phyloP scores from a whole-genome alignment of 2,888 invertebrate species.

The Mesochorus sp. region DNA sequence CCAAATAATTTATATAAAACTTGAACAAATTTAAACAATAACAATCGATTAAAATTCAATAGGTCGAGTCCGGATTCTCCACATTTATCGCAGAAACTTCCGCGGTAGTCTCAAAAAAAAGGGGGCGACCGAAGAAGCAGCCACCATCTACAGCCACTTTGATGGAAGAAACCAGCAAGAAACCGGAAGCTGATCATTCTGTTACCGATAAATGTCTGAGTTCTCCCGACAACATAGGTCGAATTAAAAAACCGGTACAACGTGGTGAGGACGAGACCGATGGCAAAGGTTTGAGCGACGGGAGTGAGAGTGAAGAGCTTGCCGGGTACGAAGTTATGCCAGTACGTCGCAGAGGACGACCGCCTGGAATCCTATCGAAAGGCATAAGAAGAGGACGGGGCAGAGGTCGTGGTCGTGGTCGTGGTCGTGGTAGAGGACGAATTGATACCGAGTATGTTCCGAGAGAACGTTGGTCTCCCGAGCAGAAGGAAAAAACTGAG shows the following conservation, averaged over 20 bases:
- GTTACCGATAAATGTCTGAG: too few species aligned
- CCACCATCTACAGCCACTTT: too few species aligned
- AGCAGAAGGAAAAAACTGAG: conserved; percentile 12
- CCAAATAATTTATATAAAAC: too few species aligned
- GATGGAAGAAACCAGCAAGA: too few species aligned
- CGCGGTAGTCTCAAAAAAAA: neutral
- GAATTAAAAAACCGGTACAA: conserved; percentile 37
- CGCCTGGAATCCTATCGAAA: neutral
- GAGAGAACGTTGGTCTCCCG: conserved; percentile 33
- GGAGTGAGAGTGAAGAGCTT: conserved; percentile 36
- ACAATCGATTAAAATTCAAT: neutral
- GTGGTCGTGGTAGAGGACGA: conserved; percentile 56
- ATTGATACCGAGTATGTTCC: conserved; percentile 66
- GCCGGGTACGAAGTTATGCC: neutral
- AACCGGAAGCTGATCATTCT: too few species aligned
- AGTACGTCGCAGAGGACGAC: conserved; percentile 27
- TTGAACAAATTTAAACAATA: too few species aligned
- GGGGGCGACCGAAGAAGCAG: conserved; percentile 19
- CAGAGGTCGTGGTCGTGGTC: conserved; percentile 53
- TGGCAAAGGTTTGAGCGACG: conserved; percentile 59
- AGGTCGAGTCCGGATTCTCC: too few species aligned
- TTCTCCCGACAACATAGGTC: neutral
- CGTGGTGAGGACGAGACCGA: conserved; percentile 45
- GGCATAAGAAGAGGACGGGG: neutral
- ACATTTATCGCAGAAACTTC: too few species aligned